Percentiles rank a stretch among this genome's conserved stretches.
Evolutionary conservation across 2,113 vertebrate genomes (phyloP).

Genomic region (Calcarius ornatus): DNA sequence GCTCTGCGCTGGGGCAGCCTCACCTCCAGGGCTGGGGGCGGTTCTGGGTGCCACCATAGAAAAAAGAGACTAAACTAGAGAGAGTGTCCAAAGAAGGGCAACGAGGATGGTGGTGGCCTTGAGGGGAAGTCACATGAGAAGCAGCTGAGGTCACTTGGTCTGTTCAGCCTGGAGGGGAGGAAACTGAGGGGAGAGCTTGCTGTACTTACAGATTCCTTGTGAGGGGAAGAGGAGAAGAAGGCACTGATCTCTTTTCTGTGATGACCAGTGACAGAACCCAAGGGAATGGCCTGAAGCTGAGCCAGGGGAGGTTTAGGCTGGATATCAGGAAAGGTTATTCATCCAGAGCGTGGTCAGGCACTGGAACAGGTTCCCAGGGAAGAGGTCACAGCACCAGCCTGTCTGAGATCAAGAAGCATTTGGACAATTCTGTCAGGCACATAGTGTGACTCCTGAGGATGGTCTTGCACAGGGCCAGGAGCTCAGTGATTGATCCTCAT

Average conservation of each 20-base stretch:
- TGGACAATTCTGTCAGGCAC: rapidly evolving
- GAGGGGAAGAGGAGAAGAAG: neutral
- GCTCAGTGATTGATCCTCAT: neutral
- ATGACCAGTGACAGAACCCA: rapidly evolving
- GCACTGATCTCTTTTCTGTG: rapidly evolving
- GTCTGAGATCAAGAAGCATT: rapidly evolving
- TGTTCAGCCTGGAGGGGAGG: neutral
- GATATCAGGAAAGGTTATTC: neutral
- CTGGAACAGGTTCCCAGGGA: neutral
- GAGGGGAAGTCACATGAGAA: rapidly evolving
- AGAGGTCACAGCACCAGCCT: neutral
- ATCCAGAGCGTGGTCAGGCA: rapidly evolving
- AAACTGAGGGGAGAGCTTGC: neutral
- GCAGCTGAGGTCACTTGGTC: rapidly evolving
- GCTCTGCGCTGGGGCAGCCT: neutral
- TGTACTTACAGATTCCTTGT: rapidly evolving
- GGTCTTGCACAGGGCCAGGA: neutral
- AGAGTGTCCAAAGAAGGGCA: neutral
- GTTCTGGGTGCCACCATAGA: rapidly evolving
- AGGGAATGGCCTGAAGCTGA: neutral
- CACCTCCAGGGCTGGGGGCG: neutral
- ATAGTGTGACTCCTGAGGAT: neutral
- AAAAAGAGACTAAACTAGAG: rapidly evolving
- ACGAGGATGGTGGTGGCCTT: rapidly evolving
- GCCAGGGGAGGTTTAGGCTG: neutral